Base-by-base conservation (phyloP, 2,113 vertebrate genomes). In the Dasyurus viverrinus region DNA sequence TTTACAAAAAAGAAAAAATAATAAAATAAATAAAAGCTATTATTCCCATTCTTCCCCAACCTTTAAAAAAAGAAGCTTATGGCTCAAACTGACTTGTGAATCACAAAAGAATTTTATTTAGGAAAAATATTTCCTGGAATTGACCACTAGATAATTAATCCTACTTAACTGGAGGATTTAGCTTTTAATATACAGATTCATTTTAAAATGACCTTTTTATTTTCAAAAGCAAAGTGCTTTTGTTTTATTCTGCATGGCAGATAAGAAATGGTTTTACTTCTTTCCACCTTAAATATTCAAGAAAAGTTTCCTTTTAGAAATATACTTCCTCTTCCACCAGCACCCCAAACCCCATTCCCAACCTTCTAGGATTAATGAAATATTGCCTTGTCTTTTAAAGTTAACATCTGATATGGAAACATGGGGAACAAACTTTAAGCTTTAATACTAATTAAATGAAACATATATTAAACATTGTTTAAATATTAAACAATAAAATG, bases 401-500 rank as follows among this genome's bases (percentile, higher is more conserved):
- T 96, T 93, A 98, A 93, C 93, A 94, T 95, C 96, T 96, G 97
- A 50, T n/a, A 95, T 0, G 53, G 93, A 97, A 96, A 95, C 93
- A 92, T 53, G 89, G 97, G 23, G 1, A 97, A 93, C 91, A 97
- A 96, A 97, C 94, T 96, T 97, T 94, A 95, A 93, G 95, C 96
- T 46, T 57, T 47, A 16, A 53, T 53, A 93, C 91, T 96, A 96
- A 89, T 0, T 91, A 95, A 96, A 97, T 92, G 1, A 93, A 97
- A 97, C 89, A 90, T 97, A 97, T 97, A 98, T 96, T 91, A 96
- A 95, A 97, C 92, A 95, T 95, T 96, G 94, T 97, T 97, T 94
- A 95, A 97, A 96, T 96, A 96, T 95, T 96, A 94, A 97, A 98
- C 0, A 98, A 90, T 89, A 97, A 98, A 98, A 97, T 95, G 96